Base-by-base conservation (phyloP, 2,113 vertebrate species). In the Toxotes chatareus region DNA sequence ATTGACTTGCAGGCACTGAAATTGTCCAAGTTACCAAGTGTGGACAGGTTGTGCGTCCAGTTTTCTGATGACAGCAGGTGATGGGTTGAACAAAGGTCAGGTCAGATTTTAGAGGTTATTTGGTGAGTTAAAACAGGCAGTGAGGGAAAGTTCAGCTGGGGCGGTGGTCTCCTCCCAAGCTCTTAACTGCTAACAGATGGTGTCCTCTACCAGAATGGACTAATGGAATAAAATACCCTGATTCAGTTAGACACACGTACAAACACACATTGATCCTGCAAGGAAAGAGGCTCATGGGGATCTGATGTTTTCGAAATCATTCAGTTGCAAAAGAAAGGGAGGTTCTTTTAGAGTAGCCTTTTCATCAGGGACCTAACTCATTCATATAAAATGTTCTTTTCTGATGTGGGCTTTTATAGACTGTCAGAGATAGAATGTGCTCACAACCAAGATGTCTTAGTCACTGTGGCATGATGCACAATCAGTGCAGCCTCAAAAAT, bases 151-250 rank as follows among this genome's bases (percentile, higher is more conserved):
- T 76, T 85, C 77, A 88, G 72, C 51, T 27, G 51, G 80, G 82
- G 71, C 65, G 76, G 82, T 83, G 90, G 87, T 92, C 89, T 75
- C 82, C 82, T 86, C 74, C 68, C 67, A 67, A 65, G 66, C 71
- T 73, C 73, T 59, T 90, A 91, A 94, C 80, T 64, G 74, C 69
- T 73, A 93, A 86, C 93, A 94, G 91, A 93, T 94, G 93, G 91
- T 73, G 83, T 89, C 86, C 86, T 89, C 70, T 49, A 76, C 71
- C 53, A 83, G 65, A 80, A 70, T 64, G 70, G 63, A 72, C 75
- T 86, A 85, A 84, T 76, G 56, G 76, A 89, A 89, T 87, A 60
- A 87, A 89, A 76, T 67, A 66, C 36, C 21, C 40, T 40, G 70
- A 88, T 89, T 91, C 78, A 69, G 75, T 81, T 12, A 72, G 70